These are phyloP conservation scores for Fissipunctia ypsillon DNA, from an alignment of 2,888 invertebrate genomes.

Conservation along the genomic window DNA sequence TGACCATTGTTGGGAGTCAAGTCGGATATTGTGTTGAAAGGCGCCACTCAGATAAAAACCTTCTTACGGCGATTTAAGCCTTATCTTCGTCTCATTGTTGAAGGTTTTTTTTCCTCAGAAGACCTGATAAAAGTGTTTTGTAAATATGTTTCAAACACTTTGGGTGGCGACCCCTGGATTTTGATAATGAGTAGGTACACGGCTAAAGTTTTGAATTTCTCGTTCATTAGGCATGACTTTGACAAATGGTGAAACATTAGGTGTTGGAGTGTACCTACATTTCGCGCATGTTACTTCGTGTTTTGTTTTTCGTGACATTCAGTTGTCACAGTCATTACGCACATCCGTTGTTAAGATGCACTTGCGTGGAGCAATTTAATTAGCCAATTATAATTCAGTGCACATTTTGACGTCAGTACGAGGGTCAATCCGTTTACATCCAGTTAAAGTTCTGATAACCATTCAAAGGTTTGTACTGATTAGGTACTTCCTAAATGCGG, in stretches of 20 bases:
- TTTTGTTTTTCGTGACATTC: slow-evolving; percentile 71
- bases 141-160: slow-evolving; percentile 38
- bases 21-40: slow-evolving; percentile 58
- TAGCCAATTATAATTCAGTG: slow-evolving; percentile 77
- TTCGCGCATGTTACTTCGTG: slow-evolving; percentile 46
- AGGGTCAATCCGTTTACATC: slow-evolving; percentile 66
- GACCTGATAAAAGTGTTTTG: slow-evolving; percentile 45
- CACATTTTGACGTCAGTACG: slow-evolving; percentile 73
- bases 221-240: slow-evolving; percentile 52
- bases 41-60: slow-evolving; percentile 61
- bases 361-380: slow-evolving; percentile 84
- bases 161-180: slow-evolving; percentile 32
- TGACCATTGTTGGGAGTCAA: slow-evolving; percentile 55
- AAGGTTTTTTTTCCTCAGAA: slow-evolving; percentile 17
- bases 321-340: slow-evolving; percentile 80
- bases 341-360: slow-evolving; percentile 85
- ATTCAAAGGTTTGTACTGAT: slow-evolving; percentile 17
- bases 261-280: slow-evolving; percentile 37
- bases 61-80: slow-evolving; percentile 50
- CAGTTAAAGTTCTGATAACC: slow-evolving; percentile 53
- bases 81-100: slow-evolving; percentile 54
- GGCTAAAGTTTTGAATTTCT: slow-evolving; percentile 28
- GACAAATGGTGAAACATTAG: slow-evolving; percentile 53
- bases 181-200: slow-evolving; percentile 34
- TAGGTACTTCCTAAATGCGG: slow-evolving; percentile 17